Conservation (phyloP, 2,888 invertebrate species). For the Palloptera scutellata region DNA sequence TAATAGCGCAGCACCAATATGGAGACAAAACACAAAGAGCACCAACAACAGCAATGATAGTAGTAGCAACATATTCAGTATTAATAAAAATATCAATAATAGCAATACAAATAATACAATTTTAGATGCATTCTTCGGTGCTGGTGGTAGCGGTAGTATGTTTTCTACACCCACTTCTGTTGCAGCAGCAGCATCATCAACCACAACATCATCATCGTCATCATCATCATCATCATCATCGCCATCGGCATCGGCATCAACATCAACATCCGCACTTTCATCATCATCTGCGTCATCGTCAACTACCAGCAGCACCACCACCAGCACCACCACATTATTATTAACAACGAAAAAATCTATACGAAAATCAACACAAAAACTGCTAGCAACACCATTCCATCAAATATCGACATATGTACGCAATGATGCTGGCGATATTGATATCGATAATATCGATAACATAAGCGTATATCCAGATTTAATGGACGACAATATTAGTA, state of each 20-base stretch:
- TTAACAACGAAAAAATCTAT: slow-evolving; percentile 47
- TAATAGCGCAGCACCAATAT: slow-evolving; percentile 30
- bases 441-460: slow-evolving; percentile 58
- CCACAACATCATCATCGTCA: slow-evolving; percentile 5
- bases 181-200: slow-evolving; percentile 24
- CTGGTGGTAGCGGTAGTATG: slow-evolving; percentile 14
- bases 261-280: slow-evolving; percentile 13
- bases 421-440: slow-evolving; percentile 56
- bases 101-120: slow-evolving; percentile 46
- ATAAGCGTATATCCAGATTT: slow-evolving; percentile 57
- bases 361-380: slow-evolving; percentile 52
- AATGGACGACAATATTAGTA: slow-evolving; percentile 42
- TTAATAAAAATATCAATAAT: slow-evolving; percentile 46
- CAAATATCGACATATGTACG: slow-evolving; percentile 53
- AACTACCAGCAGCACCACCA: slow-evolving; percentile 23
- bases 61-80: slow-evolving; percentile 42
- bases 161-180: background rate
- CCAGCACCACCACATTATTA: slow-evolving; percentile 36
- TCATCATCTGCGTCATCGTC: slow-evolving; percentile 13
- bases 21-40: slow-evolving; percentile 19
- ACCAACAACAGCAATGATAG: slow-evolving; percentile 13
- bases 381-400: slow-evolving; percentile 56
- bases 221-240: slow-evolving; percentile 15
- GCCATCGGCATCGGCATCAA: slow-evolving; percentile 20
- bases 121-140: slow-evolving; percentile 23